A percentile compares a stretch with the other conserved stretches of the same genome.
These are phyloP conservation scores for Ammodramus savannarum DNA, from an alignment of 2,113 vertebrate genomes.

Conservation along the genomic window DNA sequence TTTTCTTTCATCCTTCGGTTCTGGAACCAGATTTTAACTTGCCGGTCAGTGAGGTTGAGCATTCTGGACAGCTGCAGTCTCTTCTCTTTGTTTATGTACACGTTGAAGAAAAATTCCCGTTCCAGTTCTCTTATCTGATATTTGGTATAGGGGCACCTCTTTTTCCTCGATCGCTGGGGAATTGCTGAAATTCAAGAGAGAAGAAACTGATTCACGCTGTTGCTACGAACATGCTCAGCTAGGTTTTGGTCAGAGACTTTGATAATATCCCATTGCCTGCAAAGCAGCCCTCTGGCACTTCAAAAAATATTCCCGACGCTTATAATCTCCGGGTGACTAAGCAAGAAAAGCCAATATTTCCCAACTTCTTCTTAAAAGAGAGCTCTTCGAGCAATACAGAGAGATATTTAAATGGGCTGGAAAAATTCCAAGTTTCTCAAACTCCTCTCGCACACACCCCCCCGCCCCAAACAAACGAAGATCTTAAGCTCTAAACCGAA, in stretches of 20 bases:
- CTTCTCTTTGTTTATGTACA: slow-evolving; percentile 99
- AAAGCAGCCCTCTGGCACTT: background rate
- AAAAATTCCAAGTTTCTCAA: slow-evolving; percentile 62
- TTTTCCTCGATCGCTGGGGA: slow-evolving; percentile 92
- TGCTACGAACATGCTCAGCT: background rate
- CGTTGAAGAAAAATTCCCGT: slow-evolving; percentile 99
- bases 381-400: slow-evolving; percentile 13
- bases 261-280: background rate
- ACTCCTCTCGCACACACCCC: slow-evolving; percentile 2
- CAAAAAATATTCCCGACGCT: background rate
- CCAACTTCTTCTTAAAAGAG: slow-evolving; percentile 41
- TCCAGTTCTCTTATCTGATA: slow-evolving; percentile 99
- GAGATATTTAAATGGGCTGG: slow-evolving; percentile 67
- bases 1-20: slow-evolving; percentile 99
- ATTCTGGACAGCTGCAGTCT: slow-evolving; percentile 96
- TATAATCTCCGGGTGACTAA: background rate
- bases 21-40: slow-evolving; percentile 99
- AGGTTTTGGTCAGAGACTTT: background rate
- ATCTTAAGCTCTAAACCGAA: background rate
- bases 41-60: slow-evolving; percentile 96
- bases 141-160: slow-evolving; percentile 97
- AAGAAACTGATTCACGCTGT: slow-evolving; percentile 14
- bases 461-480: slow-evolving; percentile 40
- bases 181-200: slow-evolving; percentile 72
- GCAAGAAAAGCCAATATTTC: slow-evolving; percentile 20